A percentile compares a stretch with the other conserved stretches of the same genome.
Evolutionary conservation across 2,797 vertebrate genomes (phyloP).

Genomic region (Myiotriccus ornatus): DNA sequence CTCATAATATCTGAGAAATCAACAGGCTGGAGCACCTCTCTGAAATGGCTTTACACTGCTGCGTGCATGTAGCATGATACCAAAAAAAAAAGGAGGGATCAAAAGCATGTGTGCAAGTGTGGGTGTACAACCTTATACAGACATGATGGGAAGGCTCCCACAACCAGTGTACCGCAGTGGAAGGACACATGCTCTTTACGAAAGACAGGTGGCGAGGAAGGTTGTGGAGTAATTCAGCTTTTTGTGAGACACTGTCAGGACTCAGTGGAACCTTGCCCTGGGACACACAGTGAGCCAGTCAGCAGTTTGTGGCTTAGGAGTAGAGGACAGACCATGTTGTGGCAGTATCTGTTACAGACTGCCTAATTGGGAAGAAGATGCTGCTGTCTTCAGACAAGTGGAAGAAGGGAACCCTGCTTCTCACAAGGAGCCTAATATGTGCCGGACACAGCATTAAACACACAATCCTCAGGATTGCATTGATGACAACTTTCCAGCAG

Average conservation of each 20-base stretch:
- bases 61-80: too few species aligned
- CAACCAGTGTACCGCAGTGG: rapidly evolving
- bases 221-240: neutral
- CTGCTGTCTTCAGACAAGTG: neutral
- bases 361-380: neutral
- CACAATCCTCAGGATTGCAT: neutral
- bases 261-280: neutral
- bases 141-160: neutral
- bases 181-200: neutral
- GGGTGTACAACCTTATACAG: neutral
- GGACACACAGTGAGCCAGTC: neutral
- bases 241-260: neutral
- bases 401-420: neutral
- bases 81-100: neutral
- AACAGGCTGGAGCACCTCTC: neutral
- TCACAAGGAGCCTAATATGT: neutral
- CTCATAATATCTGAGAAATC: neutral
- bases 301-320: neutral
- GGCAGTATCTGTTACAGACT: neutral
- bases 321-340: neutral
- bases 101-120: neutral
- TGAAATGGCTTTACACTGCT: neutral
- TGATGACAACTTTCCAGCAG: neutral
- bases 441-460: neutral
- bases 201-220: neutral